phyloP scores from a whole-genome alignment of 2,888 invertebrate genomes.

The Amphimallon solstitiale region DNA sequence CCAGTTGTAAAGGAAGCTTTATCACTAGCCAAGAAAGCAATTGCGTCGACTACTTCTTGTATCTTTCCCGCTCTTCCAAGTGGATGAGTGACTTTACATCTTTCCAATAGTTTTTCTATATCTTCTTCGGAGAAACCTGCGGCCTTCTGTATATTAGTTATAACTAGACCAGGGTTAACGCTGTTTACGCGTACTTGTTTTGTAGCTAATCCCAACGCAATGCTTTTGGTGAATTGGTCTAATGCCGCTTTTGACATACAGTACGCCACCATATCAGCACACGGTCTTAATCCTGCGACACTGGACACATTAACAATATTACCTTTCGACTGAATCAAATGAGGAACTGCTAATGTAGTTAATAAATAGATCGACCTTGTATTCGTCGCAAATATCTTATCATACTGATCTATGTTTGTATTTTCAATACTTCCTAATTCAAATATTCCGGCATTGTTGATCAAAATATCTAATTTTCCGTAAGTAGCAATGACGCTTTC shows the following conservation, averaged over 20 bases:
- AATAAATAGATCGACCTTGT: conserved; percentile 72
- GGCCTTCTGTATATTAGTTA: conserved; percentile 55
- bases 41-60: too few relatives aligned
- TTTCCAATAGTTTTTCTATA: conserved; percentile 62
- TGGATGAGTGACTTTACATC: conserved; percentile 67
- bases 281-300: not conserved
- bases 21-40: too few relatives aligned
- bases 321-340: conserved; percentile 70
- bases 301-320: conserved; percentile 54
- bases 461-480: conserved; percentile 60
- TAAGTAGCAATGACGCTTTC: conserved; percentile 58
- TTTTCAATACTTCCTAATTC: conserved; percentile 58
- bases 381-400: conserved; percentile 70
- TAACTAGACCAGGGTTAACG: conserved; percentile 68
- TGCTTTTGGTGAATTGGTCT: conserved; percentile 71
- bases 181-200: conserved; percentile 64
- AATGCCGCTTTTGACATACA: conserved; percentile 68
- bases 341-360: conserved; percentile 73
- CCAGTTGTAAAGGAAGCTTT: too few relatives aligned
- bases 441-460: conserved; percentile 69
- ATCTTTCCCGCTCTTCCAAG: too few relatives aligned
- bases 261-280: not conserved
- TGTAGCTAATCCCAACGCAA: conserved; percentile 62
- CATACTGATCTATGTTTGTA: conserved; percentile 52
- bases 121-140: not conserved